A percentile compares a stretch with the other conserved stretches of the same genome.
phyloP scores from a whole-genome alignment of 2,888 invertebrate genomes.

The Candidula unifasciata region DNA sequence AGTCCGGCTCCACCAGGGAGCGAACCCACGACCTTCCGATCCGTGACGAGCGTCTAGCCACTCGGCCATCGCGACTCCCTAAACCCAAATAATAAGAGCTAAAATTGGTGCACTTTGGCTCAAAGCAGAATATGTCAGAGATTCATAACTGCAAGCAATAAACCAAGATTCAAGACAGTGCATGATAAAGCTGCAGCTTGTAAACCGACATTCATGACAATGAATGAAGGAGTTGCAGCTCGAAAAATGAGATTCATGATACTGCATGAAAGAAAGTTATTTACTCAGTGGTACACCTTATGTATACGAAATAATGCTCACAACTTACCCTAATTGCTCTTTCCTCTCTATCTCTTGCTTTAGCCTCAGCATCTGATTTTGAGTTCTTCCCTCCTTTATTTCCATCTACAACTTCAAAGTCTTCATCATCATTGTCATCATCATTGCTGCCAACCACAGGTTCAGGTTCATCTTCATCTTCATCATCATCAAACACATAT shows the following conservation, averaged over 20 bases:
- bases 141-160: too few relatives aligned
- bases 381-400: slow-evolving; percentile 10
- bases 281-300: too few relatives aligned
- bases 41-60: too few relatives aligned
- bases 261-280: neutral
- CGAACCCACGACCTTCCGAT: too few relatives aligned
- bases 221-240: too few relatives aligned
- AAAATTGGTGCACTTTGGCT: too few relatives aligned
- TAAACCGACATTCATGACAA: neutral
- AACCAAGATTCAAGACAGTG: neutral
- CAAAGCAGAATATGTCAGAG: neutral
- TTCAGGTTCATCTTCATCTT: slow-evolving; percentile 29
- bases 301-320: neutral
- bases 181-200: too few relatives aligned
- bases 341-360: slow-evolving; percentile 43
- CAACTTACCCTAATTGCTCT: slow-evolving; percentile 43
- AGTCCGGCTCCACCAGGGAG: too few relatives aligned
- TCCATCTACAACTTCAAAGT: slow-evolving; percentile 24
- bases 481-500: slow-evolving; percentile 44
- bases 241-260: neutral
- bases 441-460: neutral
- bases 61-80: too few relatives aligned
- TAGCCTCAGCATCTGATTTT: slow-evolving; percentile 39
- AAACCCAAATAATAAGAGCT: neutral
- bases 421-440: slow-evolving; percentile 37